Base-by-base conservation (phyloP, 2,797 vertebrate species). In the Sandelia bainsii region DNA sequence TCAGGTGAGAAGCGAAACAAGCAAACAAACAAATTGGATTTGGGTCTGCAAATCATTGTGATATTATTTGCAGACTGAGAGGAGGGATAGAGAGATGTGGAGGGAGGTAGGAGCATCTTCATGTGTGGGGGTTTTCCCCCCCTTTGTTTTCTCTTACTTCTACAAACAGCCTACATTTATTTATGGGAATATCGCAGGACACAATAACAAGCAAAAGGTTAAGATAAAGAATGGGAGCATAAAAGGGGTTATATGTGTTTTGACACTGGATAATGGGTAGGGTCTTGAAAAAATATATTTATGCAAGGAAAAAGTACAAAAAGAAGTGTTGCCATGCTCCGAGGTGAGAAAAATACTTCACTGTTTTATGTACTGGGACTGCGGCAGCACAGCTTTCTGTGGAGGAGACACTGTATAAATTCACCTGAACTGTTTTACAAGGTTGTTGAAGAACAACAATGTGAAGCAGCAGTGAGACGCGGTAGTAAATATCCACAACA, bases 21-120 rank as follows among this genome's bases (percentile, higher is more conserved):
- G 77, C 85, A 93, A 91, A 86, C 87, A 90, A 90, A 90, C 77
- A 62, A 62, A 82, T 86, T 81, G 54, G 63, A 86, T 90, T 90
- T 60, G 45, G 76, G 72, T 67, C 69, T 39, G 61, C 69, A 62
- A 83, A 84, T 77, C 54, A 77, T 69, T 68, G 66, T 44, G 71
- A 65, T 70, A 70, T 65, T 17, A 63, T 58, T 72, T 63, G 44
- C 58, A 65, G 64, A 69, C 10, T 13, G 52, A 83, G 69, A 74
- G 65, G 76, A 77, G 59, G 44, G 64, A 29, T 25, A n/a, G 50
- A 22, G 51, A 64, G 68, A 46, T 32, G 62, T 3, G 8, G 37
- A 51, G 57, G 13, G 19, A 73, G 59, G 6, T 3, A 14, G 5
- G 6, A 32, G 50, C 37, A 22, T 50, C 46, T 72, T 70, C 22